These are phyloP conservation scores for Hassar affinis DNA, from an alignment of 2,113 vertebrate species.

Conservation along the genomic window DNA sequence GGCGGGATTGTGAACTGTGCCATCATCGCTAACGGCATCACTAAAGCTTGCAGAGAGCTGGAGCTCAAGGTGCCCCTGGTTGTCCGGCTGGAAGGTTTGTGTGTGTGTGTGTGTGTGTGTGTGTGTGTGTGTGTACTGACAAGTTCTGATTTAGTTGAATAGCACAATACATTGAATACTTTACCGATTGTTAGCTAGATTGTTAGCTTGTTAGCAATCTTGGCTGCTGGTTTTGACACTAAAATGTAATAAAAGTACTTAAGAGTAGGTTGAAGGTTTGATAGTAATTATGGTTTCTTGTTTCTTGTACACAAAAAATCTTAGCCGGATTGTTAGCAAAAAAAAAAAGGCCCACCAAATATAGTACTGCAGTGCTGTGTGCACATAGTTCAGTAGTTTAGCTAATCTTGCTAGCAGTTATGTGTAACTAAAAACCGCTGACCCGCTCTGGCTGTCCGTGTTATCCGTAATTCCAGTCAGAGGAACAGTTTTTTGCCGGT, in stretches of 20 bases:
- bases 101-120: conserved; percentile 20
- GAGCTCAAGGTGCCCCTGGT: conserved; percentile 93
- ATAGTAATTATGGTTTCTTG: too few relatives aligned
- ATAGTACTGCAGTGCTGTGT: background rate
- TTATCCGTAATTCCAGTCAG: too few relatives aligned
- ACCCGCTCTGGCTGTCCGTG: too few relatives aligned
- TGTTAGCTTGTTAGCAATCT: too few relatives aligned
- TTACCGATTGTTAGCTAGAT: background rate
- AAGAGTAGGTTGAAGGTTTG: background rate
- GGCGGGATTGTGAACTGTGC: conserved; percentile 98
- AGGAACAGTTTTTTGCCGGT: background rate
- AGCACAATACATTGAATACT: background rate
- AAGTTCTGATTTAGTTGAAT: background rate
- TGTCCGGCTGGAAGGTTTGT: conserved; percentile 93
- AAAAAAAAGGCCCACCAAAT: background rate
- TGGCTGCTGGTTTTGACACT: background rate
- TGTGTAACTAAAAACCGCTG: background rate
- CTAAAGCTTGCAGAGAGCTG: conserved; percentile 91
- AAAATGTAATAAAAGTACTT: background rate
- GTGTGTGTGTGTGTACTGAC: background rate
- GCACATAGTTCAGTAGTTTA: background rate
- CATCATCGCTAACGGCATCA: conserved; percentile 96
- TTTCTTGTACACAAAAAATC: background rate
- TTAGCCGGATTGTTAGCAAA: background rate
- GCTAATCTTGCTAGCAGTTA: background rate